A percentile compares a stretch with the other conserved stretches of the same genome.
Evolutionary conservation across 2,113 vertebrate genomes (phyloP).

Genomic region (Rhipidura dahli): DNA sequence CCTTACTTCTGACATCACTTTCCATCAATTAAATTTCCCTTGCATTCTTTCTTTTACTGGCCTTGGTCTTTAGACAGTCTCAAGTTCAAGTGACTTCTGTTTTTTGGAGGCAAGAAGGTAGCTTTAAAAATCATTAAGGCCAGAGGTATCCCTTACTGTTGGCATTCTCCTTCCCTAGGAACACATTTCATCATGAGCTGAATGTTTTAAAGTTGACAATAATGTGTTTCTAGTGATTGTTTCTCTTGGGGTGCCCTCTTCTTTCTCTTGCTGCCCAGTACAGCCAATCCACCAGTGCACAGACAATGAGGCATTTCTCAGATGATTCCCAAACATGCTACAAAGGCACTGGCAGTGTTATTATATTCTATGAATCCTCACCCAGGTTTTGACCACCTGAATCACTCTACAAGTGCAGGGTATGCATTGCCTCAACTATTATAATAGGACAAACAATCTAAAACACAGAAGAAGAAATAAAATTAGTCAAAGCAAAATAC

Average conservation of each 20-base stretch:
- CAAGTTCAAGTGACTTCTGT: neutral
- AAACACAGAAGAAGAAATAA: neutral
- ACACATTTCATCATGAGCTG: neutral
- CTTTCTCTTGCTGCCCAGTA: neutral
- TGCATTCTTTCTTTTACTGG: neutral
- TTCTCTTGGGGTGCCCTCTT: neutral
- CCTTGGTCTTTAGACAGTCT: neutral
- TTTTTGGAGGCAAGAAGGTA: neutral
- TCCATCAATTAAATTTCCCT: neutral
- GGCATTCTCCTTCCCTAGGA: neutral
- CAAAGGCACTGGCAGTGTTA: neutral
- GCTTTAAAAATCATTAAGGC: neutral
- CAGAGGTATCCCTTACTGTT: neutral
- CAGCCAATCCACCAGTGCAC: neutral
- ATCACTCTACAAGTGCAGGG: neutral
- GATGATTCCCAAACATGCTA: neutral
- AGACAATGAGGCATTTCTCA: neutral
- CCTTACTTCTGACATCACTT: neutral
- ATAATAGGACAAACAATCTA: accelerated
- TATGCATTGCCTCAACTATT: neutral
- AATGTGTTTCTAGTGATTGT: neutral
- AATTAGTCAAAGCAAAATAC: neutral
- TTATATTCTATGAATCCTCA: neutral
- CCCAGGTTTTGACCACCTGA: neutral
- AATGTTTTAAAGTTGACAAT: neutral